These are phyloP conservation scores for Hanleya hanleyi DNA, from an alignment of 2,888 invertebrate species.

Conservation along the genomic window DNA sequence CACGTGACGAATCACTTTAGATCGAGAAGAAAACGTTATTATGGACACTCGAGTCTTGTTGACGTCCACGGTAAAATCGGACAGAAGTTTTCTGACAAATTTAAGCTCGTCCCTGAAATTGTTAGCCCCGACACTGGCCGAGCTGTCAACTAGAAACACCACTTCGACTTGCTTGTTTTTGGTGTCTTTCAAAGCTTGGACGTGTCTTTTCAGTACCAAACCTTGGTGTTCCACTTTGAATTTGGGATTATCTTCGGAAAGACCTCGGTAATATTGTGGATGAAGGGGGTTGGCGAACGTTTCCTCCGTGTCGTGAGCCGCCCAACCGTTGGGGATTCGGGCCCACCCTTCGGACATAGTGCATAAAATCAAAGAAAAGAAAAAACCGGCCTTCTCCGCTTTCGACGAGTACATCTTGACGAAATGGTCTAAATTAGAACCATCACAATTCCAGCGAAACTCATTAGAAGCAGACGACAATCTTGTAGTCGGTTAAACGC, in stretches of 20 bases:
- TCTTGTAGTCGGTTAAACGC: too few species aligned
- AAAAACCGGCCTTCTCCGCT: too few species aligned
- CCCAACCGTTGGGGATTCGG: background rate
- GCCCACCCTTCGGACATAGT: too few species aligned
- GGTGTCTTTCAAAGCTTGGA: slow-evolving; percentile 75
- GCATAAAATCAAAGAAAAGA: too few species aligned
- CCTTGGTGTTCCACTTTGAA: slow-evolving; percentile 77
- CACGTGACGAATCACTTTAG: slow-evolving; percentile 77
- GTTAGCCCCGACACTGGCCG: slow-evolving; percentile 80
- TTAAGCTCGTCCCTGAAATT: slow-evolving; percentile 81
- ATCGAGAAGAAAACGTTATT: slow-evolving; percentile 80
- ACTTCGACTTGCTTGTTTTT: slow-evolving; percentile 76
- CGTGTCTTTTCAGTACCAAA: slow-evolving; percentile 76
- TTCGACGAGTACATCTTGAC: too few species aligned
- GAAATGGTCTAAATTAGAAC: too few species aligned
- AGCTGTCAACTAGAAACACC: slow-evolving; percentile 81
- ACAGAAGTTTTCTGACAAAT: slow-evolving; percentile 80
- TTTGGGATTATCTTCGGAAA: slow-evolving; percentile 30
- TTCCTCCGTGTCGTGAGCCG: background rate
- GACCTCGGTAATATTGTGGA: background rate
- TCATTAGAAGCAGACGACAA: too few species aligned
- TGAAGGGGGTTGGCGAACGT: background rate
- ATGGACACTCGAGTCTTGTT: slow-evolving; percentile 80
- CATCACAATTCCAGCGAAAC: too few species aligned
- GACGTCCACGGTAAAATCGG: slow-evolving; percentile 79